Percentiles rank a stretch among this genome's conserved stretches.
Evolutionary conservation across 1,140 invertebrate genomes (phyloP).

Genomic region (Cataglyphis hispanica): DNA sequence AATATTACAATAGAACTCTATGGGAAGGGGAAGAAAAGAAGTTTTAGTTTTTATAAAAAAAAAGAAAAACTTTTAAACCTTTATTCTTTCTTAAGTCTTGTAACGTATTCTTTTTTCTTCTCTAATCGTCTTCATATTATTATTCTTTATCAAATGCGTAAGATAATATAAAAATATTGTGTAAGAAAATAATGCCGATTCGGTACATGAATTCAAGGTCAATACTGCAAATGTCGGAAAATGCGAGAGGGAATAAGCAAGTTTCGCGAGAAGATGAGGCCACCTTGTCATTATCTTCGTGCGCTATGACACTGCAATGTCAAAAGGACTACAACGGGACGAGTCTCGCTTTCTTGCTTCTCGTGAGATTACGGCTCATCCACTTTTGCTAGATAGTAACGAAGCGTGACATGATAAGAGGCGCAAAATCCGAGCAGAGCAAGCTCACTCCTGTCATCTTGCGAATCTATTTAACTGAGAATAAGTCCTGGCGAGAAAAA

Average conservation of each 20-base stretch:
- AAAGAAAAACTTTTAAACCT: not conserved
- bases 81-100: not conserved
- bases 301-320: slow-evolving; percentile 48
- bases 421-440: slow-evolving; percentile 35
- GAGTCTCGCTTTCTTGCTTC: slow-evolving; percentile 46
- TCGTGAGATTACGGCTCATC: slow-evolving; percentile 49
- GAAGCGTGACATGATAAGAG: slow-evolving; percentile 51
- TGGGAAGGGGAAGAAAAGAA: not conserved
- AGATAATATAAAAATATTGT: not conserved
- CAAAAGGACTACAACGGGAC: slow-evolving; percentile 40
- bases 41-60: not conserved
- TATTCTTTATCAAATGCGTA: not conserved
- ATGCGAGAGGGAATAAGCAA: slow-evolving; percentile 38
- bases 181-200: not conserved
- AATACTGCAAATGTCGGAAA: not conserved
- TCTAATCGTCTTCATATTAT: slow-evolving; percentile 13
- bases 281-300: slow-evolving; percentile 25
- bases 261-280: slow-evolving; percentile 12
- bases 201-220: not conserved
- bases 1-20: not conserved
- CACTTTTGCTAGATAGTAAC: slow-evolving; percentile 55
- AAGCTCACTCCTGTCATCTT: slow-evolving; percentile 34
- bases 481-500: not conserved
- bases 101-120: not conserved
- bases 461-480: slow-evolving; percentile 37